Evolutionary conservation across 2,797 vertebrate genomes (phyloP).

Genomic region (Ctenopoma kingsleyae): DNA sequence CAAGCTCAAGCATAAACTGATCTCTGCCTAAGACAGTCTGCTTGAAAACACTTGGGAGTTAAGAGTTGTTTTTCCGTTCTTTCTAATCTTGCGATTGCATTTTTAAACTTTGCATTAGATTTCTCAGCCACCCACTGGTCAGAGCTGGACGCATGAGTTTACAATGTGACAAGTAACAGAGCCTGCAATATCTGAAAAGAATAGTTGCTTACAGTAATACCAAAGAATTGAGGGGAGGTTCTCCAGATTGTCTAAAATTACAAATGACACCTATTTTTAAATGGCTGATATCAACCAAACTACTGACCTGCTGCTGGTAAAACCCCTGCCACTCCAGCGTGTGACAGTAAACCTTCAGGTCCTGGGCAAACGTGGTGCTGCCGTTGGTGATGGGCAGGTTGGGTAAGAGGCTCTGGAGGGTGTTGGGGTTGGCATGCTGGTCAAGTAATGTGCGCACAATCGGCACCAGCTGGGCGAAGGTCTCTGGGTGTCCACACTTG

Average conservation of each 20-base stretch:
- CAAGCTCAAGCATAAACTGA: slow-evolving; percentile 43
- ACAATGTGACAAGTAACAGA: slow-evolving; percentile 46
- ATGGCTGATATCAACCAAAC: slow-evolving; percentile 4
- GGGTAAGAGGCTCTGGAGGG: slow-evolving; percentile 90
- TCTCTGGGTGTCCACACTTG: slow-evolving; percentile 69
- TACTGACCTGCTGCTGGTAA: slow-evolving; percentile 90
- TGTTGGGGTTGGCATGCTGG: slow-evolving; percentile 88
- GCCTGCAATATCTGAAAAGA: slow-evolving; percentile 17
- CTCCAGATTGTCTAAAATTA: slow-evolving; percentile 25
- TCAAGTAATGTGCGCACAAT: slow-evolving; percentile 93
- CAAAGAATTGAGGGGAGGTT: slow-evolving; percentile 6
- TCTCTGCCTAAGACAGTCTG: slow-evolving; percentile 47
- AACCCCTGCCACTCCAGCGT: slow-evolving; percentile 92
- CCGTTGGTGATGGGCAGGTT: slow-evolving; percentile 94
- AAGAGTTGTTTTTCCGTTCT: neutral
- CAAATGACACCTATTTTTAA: slow-evolving; percentile 26
- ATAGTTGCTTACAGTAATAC: slow-evolving; percentile 27
- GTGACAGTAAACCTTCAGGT: slow-evolving; percentile 91
- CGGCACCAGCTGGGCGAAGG: slow-evolving; percentile 91
- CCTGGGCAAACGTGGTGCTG: slow-evolving; percentile 94
- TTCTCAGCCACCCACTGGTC: slow-evolving; percentile 17
- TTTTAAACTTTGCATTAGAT: slow-evolving; percentile 19
- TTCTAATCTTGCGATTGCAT: slow-evolving; percentile 37
- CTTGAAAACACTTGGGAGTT: slow-evolving; percentile 24
- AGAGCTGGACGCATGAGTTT: slow-evolving; percentile 6